Evolutionary conservation across 2,797 vertebrate species (phyloP).

Genomic region (Gallinago nigripennis): DNA sequence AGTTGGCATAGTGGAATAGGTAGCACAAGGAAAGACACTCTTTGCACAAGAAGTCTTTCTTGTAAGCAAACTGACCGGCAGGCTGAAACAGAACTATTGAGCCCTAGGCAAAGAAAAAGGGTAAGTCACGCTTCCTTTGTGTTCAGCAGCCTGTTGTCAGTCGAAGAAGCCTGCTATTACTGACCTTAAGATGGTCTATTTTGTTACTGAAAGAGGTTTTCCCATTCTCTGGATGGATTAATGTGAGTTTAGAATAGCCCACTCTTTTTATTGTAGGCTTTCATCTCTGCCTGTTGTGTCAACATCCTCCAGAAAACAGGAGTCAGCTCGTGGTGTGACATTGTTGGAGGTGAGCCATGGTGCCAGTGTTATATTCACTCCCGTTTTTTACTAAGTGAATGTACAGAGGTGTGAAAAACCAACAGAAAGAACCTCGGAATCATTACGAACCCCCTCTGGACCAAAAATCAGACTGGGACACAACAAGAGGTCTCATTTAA

Average conservation of each 20-base stretch:
- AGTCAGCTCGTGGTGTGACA: background rate
- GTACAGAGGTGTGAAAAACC: no score
- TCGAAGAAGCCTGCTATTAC: background rate
- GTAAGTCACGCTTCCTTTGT: constrained; percentile 28
- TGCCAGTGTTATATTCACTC: background rate
- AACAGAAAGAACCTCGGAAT: no score
- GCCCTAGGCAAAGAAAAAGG: background rate
- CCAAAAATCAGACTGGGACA: no score
- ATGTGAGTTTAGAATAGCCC: background rate
- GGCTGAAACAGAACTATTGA: background rate
- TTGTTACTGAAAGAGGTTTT: constrained; percentile 31
- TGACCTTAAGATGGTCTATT: background rate
- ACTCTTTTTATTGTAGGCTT: background rate
- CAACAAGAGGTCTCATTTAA: background rate
- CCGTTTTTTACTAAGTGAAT: background rate
- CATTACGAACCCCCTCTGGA: no score
- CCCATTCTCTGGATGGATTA: background rate
- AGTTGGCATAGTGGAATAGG: accelerated
- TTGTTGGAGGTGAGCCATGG: background rate
- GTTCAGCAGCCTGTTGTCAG: background rate
- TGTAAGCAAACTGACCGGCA: background rate
- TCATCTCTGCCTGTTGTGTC: background rate
- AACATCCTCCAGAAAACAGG: background rate
- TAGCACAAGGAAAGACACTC: background rate
- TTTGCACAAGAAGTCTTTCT: background rate